Base-by-base conservation (phyloP, 2,888 invertebrate species). In the Hydroisotoma schaefferi region DNA sequence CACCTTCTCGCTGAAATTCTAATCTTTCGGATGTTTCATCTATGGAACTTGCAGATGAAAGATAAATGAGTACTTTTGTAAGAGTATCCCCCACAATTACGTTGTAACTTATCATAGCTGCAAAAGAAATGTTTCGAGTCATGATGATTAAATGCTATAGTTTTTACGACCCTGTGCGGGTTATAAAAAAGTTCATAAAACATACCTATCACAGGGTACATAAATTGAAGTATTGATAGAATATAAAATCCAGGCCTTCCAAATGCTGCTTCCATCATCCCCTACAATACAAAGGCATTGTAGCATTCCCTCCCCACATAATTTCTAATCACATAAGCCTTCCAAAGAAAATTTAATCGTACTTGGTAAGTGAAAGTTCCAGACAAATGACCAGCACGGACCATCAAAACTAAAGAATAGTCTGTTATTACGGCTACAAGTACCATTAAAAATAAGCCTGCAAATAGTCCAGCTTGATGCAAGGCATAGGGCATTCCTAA, bases 71-170 rank as follows among this genome's bases (percentile, higher is more conserved):
- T 20, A 90, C 87, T 78, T 89, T 89, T 18, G 90, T 89, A 44
- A 89, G 81, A 0, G 90, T 90, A 75, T 91, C 90, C 22, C 90
- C 90, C 28, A 90, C 89, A 22, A 90, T 89, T 20, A 90, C 86
- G 77, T 90, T 90, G 77, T 90, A 90, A 59, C 89, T 89, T 61
- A 90, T 87, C 89, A 90, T 90, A 8, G 89, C 90, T 89, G 80
- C 38, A 81, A 81, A 57, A 64, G 5, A 18, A 47, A 47, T n/a
- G n/a, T n/a, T n/a, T 33, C 8, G 33, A 33, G 33, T 8, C 8
- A 33, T 8, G 8, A 33, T 33, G 8, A 33, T 33, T 33, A 33
- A 33, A 8, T 33, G 33, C 6, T 33, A 33, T 15, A 40, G n/a
- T 40, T 40, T 20, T 18, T 40, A 6, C 33, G 15, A 25, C 25